phyloP scores from a whole-genome alignment of 2,113 vertebrate species.

The Pseudorectes ferrugineus region DNA sequence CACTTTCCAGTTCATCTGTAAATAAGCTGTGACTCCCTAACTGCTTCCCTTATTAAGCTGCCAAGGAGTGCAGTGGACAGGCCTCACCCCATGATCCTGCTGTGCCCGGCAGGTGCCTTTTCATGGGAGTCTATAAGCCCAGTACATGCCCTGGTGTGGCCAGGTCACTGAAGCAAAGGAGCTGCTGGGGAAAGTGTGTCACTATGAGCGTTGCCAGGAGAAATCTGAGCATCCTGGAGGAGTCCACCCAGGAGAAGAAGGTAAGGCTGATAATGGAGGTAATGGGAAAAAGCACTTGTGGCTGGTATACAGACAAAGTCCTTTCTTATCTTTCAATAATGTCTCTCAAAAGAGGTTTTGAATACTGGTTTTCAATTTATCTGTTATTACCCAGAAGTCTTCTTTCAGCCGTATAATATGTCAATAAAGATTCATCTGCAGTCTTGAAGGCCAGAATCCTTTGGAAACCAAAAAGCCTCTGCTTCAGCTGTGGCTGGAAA shows the following conservation, averaged over 20 bases:
- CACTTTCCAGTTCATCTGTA: neutral
- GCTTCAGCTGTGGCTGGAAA: neutral
- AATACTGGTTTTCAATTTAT: neutral
- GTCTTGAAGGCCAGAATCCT: neutral
- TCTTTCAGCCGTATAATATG: neutral
- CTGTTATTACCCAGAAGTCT: neutral
- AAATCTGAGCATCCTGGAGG: neutral
- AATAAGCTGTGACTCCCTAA: neutral
- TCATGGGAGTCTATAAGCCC: neutral
- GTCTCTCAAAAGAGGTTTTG: neutral
- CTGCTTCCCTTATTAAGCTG: neutral
- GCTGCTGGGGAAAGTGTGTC: neutral
- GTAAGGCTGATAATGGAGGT: neutral
- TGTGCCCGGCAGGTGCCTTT: neutral
- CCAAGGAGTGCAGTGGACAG: fast-evolving
- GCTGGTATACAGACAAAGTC: neutral
- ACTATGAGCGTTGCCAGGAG: neutral
- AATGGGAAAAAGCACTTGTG: neutral
- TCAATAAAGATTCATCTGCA: neutral
- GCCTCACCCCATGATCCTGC: neutral
- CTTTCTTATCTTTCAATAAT: neutral
- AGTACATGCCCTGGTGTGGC: too few relatives aligned
- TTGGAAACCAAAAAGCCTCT: neutral
- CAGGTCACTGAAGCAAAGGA: neutral
- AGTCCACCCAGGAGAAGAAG: neutral